Percentiles rank a stretch among this genome's conserved stretches.
Evolutionary conservation across 1,140 invertebrate genomes (phyloP).

Genomic region (Bombus turneri): DNA sequence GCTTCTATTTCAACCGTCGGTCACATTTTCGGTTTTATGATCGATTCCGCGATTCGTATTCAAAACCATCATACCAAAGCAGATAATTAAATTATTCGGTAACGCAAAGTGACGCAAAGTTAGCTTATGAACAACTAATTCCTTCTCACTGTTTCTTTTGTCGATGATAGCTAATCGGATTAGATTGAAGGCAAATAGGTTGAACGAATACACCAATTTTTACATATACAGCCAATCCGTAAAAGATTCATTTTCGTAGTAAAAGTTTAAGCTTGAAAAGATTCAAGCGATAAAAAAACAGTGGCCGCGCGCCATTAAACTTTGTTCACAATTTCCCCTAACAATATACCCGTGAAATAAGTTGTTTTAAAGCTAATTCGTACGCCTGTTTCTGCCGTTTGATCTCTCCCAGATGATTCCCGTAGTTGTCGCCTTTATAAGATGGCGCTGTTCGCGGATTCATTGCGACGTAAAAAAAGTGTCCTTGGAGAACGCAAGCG

Average conservation of each 20-base stretch:
- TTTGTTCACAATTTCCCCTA: background rate
- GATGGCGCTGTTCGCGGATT: conserved; percentile 30
- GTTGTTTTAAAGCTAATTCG: conserved; percentile 33
- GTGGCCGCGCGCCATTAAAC: conserved; percentile 6
- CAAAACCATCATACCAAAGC: background rate
- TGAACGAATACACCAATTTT: background rate
- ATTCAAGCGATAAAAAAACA: background rate
- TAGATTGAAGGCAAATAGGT: background rate
- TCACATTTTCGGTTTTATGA: background rate
- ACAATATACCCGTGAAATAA: conserved; percentile 11
- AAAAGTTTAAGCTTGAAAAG: background rate
- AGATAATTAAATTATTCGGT: background rate
- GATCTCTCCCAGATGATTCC: background rate
- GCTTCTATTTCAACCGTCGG: background rate
- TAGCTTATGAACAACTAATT: too few species aligned
- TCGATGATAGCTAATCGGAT: too few species aligned
- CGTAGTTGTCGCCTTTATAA: background rate
- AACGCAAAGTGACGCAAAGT: background rate
- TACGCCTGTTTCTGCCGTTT: conserved; percentile 18
- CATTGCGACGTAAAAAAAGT: conserved; percentile 31
- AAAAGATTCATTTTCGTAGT: background rate
- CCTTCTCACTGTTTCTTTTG: background rate
- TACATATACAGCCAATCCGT: too few species aligned
- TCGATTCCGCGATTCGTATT: too few species aligned
- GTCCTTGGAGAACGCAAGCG: conserved; percentile 3